phyloP scores from a whole-genome alignment of 2,888 invertebrate species.

The Tipula lateralis region DNA sequence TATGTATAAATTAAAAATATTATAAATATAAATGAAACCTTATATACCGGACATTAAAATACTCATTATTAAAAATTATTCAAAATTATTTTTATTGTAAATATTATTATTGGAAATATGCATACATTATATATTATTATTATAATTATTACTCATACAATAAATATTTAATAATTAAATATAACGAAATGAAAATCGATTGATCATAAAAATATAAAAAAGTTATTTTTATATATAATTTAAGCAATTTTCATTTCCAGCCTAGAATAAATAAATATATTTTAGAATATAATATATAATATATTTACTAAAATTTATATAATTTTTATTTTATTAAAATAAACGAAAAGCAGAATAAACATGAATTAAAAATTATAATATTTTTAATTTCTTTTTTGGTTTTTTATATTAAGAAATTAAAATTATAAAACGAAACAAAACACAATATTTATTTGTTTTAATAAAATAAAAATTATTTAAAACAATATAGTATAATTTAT shows the following conservation, averaged over 20 bases:
- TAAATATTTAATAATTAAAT: background rate
- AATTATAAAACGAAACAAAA: background rate
- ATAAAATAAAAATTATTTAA: constrained; percentile 9
- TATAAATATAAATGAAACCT: background rate
- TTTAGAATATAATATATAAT: background rate
- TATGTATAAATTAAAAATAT: background rate
- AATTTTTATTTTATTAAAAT: constrained; percentile 9
- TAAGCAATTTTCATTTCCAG: constrained; percentile 24
- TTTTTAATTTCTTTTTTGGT: background rate
- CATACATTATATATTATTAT: no score
- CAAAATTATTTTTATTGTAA: background rate
- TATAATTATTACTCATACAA: background rate
- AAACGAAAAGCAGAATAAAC: background rate
- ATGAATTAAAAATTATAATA: background rate
- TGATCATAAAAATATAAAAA: background rate
- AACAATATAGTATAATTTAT: background rate
- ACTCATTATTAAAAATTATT: background rate
- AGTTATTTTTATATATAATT: background rate
- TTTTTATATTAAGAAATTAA: background rate
- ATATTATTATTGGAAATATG: constrained; percentile 19
- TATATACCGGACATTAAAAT: background rate
- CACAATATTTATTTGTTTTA: background rate
- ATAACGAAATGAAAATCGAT: constrained; percentile 24
- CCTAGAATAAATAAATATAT: background rate
- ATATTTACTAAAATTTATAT: background rate